Base-by-base conservation (phyloP, 2,113 vertebrate species). In the Centrocercus urophasianus region DNA sequence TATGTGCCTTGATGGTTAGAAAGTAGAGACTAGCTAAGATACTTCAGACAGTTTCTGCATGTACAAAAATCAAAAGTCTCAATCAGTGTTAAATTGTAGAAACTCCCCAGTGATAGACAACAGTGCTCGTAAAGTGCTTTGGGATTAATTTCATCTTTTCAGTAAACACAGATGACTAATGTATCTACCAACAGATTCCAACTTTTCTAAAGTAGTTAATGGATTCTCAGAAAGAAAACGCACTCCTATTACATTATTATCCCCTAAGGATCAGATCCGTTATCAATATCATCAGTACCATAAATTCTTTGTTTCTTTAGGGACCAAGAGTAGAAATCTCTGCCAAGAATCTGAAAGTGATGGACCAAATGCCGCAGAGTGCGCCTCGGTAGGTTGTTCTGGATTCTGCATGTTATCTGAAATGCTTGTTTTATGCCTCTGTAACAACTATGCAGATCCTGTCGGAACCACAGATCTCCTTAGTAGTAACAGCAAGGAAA, bases 251-350 rank as follows among this genome's bases (percentile, higher is more conserved):
- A 59, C 30, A 70, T 15, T 83, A 71, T 78, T 83, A 93, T 84
- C 76, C 91, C 80, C 60, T 67, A 66, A 61, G 85, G 56, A 72
- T 70, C n/a, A 71, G 77, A 80, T 93, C 76, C 61, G 95, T 93
- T 81, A 75, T 77, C 59, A 5, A 45, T 93, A 77, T 38, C 91
- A 64, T 81, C 30, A 40, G 70, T 89, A 38, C 75, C 50, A 76
- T 90, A 83, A 78, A 30, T 40, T 63, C 21, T 92, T 66, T 96
- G 36, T 93, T 95, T 93, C 83, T 85, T 76, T 89, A 99, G 99
- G 99, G 99, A 76, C 98, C 99, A 88, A 98, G 99, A 96, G 99
- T 99, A 78, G 99, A 99, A 97, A 99, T 99, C 92, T 98, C 99
- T 93, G 99, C 99, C 92, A 99, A 99, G 97, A 99, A 99, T 93